These are phyloP conservation scores for Stictocephala bisonia DNA, from an alignment of 2,888 invertebrate genomes.

Conservation along the genomic window DNA sequence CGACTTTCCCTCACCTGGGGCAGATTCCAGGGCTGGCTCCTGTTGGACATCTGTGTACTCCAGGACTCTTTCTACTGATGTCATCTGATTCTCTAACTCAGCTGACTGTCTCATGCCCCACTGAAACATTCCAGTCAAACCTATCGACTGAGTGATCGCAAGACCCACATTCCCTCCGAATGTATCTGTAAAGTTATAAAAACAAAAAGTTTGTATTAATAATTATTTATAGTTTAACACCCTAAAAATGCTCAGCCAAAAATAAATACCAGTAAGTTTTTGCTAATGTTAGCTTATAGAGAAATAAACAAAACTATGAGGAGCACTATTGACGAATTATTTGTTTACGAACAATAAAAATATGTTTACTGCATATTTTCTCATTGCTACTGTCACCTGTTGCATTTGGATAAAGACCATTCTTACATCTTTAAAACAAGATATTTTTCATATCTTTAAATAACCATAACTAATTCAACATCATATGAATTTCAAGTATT, in stretches of 20 bases:
- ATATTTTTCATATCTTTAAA: too few relatives aligned
- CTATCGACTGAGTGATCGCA: conserved; percentile 84
- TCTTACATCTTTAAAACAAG: too few relatives aligned
- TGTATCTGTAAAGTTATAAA: conserved; percentile 52
- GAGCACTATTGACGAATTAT: too few relatives aligned
- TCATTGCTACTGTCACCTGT: too few relatives aligned
- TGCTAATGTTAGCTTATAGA: too few relatives aligned
- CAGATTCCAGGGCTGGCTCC: conserved; percentile 64
- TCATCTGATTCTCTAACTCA: conserved; percentile 89
- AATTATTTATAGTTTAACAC: background rate
- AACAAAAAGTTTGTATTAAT: background rate
- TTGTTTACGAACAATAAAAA: too few relatives aligned
- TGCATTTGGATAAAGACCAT: too few relatives aligned
- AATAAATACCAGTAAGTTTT: background rate
- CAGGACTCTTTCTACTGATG: conserved; percentile 88
- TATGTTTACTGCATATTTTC: too few relatives aligned
- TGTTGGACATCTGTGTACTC: conserved; percentile 81
- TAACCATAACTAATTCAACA: too few relatives aligned
- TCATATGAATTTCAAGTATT: too few relatives aligned
- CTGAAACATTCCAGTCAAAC: conserved; percentile 81
- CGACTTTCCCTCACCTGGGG: conserved; percentile 56
- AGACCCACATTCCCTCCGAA: conserved; percentile 80
- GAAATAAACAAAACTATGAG: too few relatives aligned
- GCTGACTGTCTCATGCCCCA: conserved; percentile 96
- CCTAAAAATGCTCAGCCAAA: background rate